Evolutionary conservation across 2,888 invertebrate species (phyloP).

Genomic region (Caradrina clavipalpis): DNA sequence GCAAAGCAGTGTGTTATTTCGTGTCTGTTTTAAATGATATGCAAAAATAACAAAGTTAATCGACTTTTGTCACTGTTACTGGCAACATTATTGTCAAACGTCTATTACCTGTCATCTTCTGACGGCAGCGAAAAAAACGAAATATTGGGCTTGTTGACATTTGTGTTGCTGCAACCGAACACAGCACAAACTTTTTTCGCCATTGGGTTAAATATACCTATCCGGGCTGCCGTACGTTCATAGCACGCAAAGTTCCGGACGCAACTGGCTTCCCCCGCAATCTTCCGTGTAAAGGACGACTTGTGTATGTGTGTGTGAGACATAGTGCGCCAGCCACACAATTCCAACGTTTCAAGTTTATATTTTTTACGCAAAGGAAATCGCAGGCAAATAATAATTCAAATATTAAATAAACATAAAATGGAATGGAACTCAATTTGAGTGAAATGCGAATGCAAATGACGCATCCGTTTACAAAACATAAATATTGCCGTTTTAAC

Average conservation of each 20-base stretch:
- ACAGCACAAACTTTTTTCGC: constrained; percentile 45
- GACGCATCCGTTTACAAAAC: neutral
- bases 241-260: constrained; percentile 14
- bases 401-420: neutral
- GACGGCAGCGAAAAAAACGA: constrained; percentile 52
- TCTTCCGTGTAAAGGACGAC: constrained; percentile 6
- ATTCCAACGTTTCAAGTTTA: neutral
- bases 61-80: no score
- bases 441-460: neutral
- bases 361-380: neutral
- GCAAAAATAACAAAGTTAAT: no score
- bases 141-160: constrained; percentile 24
- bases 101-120: constrained; percentile 37
- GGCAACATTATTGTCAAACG: neutral
- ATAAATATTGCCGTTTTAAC: constrained; percentile 8
- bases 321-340: neutral
- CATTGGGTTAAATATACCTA: constrained; percentile 11
- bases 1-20: no score
- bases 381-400: neutral
- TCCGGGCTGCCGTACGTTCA: constrained; percentile 8
- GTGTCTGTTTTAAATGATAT: no score
- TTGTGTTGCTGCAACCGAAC: constrained; percentile 43
- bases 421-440: neutral
- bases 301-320: constrained; percentile 30
- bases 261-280: constrained; percentile 49